These are phyloP conservation scores for Ceratina japonica DNA, from an alignment of 1,140 invertebrate genomes.

Conservation along the genomic window DNA sequence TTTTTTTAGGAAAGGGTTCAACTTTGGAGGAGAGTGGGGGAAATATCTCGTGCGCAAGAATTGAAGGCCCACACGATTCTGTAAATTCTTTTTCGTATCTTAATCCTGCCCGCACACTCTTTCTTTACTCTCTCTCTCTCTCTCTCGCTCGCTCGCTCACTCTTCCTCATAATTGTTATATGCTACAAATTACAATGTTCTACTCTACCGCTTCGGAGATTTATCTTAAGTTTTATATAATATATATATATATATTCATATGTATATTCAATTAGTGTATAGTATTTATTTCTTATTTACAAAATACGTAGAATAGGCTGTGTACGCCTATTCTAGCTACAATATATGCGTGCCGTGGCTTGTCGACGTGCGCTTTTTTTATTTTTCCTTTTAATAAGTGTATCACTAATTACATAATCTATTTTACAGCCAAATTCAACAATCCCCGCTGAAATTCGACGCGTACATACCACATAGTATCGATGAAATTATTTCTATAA, in stretches of 20 bases:
- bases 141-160: not conserved
- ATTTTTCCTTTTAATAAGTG: constrained; percentile 57
- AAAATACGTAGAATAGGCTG: constrained; percentile 75
- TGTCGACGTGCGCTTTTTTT: constrained; percentile 69
- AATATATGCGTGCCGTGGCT: constrained; percentile 74
- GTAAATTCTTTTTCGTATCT: constrained; percentile 58
- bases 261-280: constrained; percentile 67
- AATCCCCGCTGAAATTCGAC: constrained; percentile 75
- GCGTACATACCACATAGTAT: constrained; percentile 43
- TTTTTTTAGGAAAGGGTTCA: constrained; percentile 66
- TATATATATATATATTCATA: constrained; percentile 46
- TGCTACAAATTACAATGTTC: constrained; percentile 65
- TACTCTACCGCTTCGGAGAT: constrained; percentile 54
- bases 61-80: constrained; percentile 70
- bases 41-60: constrained; percentile 70
- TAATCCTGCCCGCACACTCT: constrained; percentile 67
- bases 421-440: constrained; percentile 79
- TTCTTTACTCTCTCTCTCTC: not conserved
- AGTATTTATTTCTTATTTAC: constrained; percentile 71
- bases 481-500: constrained; percentile 44
- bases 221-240: constrained; percentile 53
- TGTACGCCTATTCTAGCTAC: constrained; percentile 74
- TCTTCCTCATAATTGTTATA: constrained; percentile 55
- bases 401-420: constrained; percentile 73
- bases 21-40: constrained; percentile 70